Base-by-base conservation (phyloP, 2,113 vertebrate species). In the Percina caprodes region DNA sequence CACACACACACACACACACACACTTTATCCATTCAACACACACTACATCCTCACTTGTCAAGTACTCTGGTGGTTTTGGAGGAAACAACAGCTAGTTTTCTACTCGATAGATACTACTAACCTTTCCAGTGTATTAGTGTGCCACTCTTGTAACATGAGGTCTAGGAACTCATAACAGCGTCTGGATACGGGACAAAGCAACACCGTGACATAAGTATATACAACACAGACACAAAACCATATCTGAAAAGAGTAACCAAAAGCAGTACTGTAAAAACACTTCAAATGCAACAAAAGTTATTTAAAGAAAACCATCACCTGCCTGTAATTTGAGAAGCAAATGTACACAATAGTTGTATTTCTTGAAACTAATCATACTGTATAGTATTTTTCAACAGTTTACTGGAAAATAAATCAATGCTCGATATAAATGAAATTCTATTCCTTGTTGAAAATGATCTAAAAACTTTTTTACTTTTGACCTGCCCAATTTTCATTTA, bases 151-250 rank as follows among this genome's bases (percentile, higher is more conserved):
- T 79, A 99, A 91, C 91, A 99, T 95, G 69, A 99, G 95, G 87
- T 99, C 97, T 88, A 99, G 92, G 94, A 99, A 99, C 92, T 99
- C 98, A 83, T 96, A 99, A 84, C 97, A 98, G 89, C 98, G 98
- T 78, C 98, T 99, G 79, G 11, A 73, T 51, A 62, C 8, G 48
- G 26, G 13, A 24, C 26, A 52, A 51, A 76, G 35, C 30, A 23
- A 46, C n/a, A 69, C n/a, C 54, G 16, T 60, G 42, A 52, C 21
- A 61, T 6, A 30, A 23, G 14, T 4, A 4, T 30, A 23, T 5
- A 18, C 26, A 54, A 30, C 26, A 19, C 1, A 26, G 12, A n/a
- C 52, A 26, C 6, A 45, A 35, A 35, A 59, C 23, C 10, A 42
- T 42, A 10, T 3, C 8, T 16, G 2, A 3, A 9, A 35, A n/a